Percentiles rank a stretch among this genome's conserved stretches.
Conservation (phyloP, 1,140 invertebrate species). For the Pararge aegeria region DNA sequence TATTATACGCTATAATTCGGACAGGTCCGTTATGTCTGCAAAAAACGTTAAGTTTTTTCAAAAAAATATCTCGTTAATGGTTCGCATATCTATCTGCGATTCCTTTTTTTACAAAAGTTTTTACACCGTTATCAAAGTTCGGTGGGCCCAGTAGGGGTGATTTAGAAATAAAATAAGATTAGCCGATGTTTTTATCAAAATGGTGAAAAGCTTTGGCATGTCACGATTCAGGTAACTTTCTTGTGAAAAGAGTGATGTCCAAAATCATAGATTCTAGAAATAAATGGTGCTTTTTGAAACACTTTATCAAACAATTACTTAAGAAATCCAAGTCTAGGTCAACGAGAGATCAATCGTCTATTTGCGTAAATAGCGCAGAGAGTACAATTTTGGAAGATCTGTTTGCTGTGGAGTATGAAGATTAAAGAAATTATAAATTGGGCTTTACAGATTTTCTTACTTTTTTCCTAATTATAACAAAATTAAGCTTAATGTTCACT, state of each 20-base stretch:
- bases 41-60: conserved; percentile 49
- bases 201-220: background rate
- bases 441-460: too few species aligned
- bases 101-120: conserved; percentile 50
- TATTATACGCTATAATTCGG: conserved; percentile 38
- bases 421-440: too few species aligned
- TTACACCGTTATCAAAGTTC: conserved; percentile 43
- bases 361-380: too few species aligned
- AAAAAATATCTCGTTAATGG: conserved; percentile 51
- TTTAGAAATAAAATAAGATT: conserved; percentile 32
- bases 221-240: conserved; percentile 8
- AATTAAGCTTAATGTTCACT: too few species aligned
- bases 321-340: too few species aligned
- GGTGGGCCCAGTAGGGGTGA: conserved; percentile 54
- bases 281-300: too few species aligned
- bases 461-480: too few species aligned
- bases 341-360: too few species aligned
- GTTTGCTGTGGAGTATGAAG: too few species aligned
- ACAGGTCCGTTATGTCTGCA: conserved; percentile 53
- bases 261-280: background rate
- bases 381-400: too few species aligned
- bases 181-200: conserved; percentile 19
- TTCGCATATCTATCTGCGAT: conserved; percentile 65
- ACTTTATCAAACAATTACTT: too few species aligned
- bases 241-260: too few species aligned